Evolutionary conservation across 2,797 vertebrate genomes (phyloP), one percentile per base, ranked within the genome.

Genomic region (Spheniscus humboldti): DNA sequence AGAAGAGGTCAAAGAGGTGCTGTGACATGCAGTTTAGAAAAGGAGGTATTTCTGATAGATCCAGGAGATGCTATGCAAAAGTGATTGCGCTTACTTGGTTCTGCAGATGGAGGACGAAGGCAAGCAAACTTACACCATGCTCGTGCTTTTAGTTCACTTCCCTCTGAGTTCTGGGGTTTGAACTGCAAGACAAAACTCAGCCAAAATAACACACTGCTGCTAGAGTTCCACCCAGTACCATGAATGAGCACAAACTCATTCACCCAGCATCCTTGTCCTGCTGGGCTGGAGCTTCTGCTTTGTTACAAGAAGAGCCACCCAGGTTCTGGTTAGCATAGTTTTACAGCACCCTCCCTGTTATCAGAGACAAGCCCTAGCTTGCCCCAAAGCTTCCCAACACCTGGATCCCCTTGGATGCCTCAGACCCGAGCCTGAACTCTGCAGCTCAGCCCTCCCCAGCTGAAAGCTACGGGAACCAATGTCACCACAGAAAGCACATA

Each of bases 121-220:
- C 67, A 89, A 84, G 30, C 18, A 55, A 72, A 73, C 41, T 77
- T 92, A 28, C 3, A 81, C 50, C 45, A 75, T 4, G 8, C 57
- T 78, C 18, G 0, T 62, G 39, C 25, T 84, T 66, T 92, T 60
- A 88, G 18, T 67, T 93, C 48, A 30, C 25, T 76, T 84, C n/a
- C 57, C 43, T 90, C 62, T 1, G 39, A 63, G 66, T 84, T 90
- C 73, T 85, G 33, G 50, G 59, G 74, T 66, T 76, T 93, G 71
- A 92, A 84, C 59, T 86, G 86, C 93, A 92, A 92, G 94, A 88
- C 74, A 76, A 73, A 92, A 75, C 48, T 74, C 66, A 20, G 80
- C 4, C 76, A 85, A 88, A 84, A 75, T 45, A 88, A 90, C 28
- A 89, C 0, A 0, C 50, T 68, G 28, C 69, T 75, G 30, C 39